Conservation (phyloP, 2,797 vertebrate genomes). For the Kryptopterus vitreolus region DNA sequence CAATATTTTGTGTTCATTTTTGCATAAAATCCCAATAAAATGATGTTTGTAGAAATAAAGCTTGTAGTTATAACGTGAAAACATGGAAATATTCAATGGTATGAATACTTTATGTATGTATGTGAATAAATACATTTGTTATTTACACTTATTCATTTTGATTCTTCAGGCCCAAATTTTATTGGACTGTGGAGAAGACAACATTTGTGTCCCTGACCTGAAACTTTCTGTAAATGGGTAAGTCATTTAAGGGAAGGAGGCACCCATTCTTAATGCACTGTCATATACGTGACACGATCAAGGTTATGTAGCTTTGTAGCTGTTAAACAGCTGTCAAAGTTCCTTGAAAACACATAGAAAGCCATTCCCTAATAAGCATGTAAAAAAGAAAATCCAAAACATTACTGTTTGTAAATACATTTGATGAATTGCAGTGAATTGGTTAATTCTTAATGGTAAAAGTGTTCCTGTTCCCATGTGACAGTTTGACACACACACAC, state of each 20-base stretch:
- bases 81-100: no score
- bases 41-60: no score
- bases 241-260: slow-evolving; percentile 58
- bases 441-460: slow-evolving; percentile 16
- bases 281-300: not conserved
- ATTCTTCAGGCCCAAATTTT: slow-evolving; percentile 84
- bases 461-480: slow-evolving; percentile 28
- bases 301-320: slow-evolving; percentile 3
- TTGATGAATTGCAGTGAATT: slow-evolving; percentile 13
- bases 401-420: slow-evolving; percentile 23
- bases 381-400: not conserved
- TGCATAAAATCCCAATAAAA: no score
- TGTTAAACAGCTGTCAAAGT: not conserved
- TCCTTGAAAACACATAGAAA: not conserved
- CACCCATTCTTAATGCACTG: slow-evolving; percentile 16
- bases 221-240: slow-evolving; percentile 86
- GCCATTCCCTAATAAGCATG: not conserved
- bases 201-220: slow-evolving; percentile 91
- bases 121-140: no score
- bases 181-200: slow-evolving; percentile 92
- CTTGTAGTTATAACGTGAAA: no score
- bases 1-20: no score
- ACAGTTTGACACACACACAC: no score
- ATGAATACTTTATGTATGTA: no score
- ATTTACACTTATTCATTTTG: not conserved